Percentiles rank a stretch among this genome's conserved stretches.
These are phyloP conservation scores for Poecilia velifera DNA, from an alignment of 2,797 vertebrate species.

Conservation along the genomic window DNA sequence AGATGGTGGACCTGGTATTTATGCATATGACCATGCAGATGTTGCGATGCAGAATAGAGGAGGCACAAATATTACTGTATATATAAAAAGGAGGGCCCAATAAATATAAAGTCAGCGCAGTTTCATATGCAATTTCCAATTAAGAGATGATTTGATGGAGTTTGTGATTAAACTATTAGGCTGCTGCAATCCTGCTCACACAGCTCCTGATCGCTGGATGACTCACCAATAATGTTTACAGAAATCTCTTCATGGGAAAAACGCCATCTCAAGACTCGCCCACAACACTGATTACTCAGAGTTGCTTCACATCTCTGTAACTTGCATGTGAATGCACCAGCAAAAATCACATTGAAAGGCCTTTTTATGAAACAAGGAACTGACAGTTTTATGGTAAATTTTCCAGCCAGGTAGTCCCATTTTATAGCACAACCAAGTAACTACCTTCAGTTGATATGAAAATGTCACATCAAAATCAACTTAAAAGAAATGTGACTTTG, in stretches of 20 bases:
- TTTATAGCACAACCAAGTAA: too few relatives aligned
- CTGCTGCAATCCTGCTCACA: background rate
- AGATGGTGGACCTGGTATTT: too few relatives aligned
- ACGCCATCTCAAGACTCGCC: background rate
- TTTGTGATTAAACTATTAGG: background rate
- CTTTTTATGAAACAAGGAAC: background rate
- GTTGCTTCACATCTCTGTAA: background rate
- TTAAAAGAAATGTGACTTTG: too few relatives aligned
- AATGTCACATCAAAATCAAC: too few relatives aligned
- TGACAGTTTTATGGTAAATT: background rate
- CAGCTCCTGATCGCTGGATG: background rate
- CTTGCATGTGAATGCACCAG: background rate
- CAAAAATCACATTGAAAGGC: background rate
- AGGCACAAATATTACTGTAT: too few relatives aligned
- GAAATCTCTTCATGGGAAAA: background rate
- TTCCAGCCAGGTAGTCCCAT: too few relatives aligned
- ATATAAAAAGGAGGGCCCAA: too few relatives aligned
- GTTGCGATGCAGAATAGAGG: too few relatives aligned
- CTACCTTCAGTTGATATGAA: too few relatives aligned
- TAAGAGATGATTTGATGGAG: background rate
- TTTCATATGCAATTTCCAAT: background rate
- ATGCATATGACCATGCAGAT: too few relatives aligned
- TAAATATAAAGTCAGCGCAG: too few relatives aligned
- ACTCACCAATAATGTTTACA: background rate
- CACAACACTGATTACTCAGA: background rate